Evolutionary conservation across 2,797 vertebrate genomes (phyloP), one percentile per base, ranked within the genome.

Genomic region (Neosalanx taihuensis): DNA sequence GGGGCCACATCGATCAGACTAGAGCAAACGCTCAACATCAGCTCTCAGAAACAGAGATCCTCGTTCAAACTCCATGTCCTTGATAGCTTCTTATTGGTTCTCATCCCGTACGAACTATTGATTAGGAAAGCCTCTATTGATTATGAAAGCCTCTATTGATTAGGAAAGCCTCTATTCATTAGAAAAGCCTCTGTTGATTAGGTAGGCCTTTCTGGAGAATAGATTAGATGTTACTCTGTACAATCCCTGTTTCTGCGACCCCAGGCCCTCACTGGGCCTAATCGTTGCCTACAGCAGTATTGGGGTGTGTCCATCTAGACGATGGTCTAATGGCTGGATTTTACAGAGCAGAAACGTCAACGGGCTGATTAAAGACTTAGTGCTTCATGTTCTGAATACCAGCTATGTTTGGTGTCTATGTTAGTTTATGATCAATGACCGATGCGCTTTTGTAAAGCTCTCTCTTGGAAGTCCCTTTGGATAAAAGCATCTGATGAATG

Each of bases 21-120:
- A 82, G 81, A 85, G 81, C 78, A 74, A 69, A 71, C 71, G 73
- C 69, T 85, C 79, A 83, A 75, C 75, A 81, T 70, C 72, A 68
- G 78, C 76, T 83, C 84, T 75, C 72, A 67, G 76, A 86, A 81
- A 71, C 80, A 77, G 60, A 68, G 77, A 65, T 37, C 79, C 81
- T 78, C n/a, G 60, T 20, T 58, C 58, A 68, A 17, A 46, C 18
- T 20, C 6, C 3, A 59, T 63, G 6, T 31, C 66, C 53, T 30
- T 18, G 57, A 73, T 37, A 81, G 70, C 66, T 35, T 69, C 64
- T 72, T 60, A 35, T 72, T 67, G 72, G 49, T 64, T 60, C 77
- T 71, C 76, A 72, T 76, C 78, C 74, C 6, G 71, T 72, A 83
- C 85, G 79, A 86, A 67, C 72, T 88, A 86, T 87, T 78, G 88